Evolutionary conservation across 2,888 invertebrate species (phyloP), one percentile per base, ranked within the genome.

Genomic region (Leptinotarsa juncta): DNA sequence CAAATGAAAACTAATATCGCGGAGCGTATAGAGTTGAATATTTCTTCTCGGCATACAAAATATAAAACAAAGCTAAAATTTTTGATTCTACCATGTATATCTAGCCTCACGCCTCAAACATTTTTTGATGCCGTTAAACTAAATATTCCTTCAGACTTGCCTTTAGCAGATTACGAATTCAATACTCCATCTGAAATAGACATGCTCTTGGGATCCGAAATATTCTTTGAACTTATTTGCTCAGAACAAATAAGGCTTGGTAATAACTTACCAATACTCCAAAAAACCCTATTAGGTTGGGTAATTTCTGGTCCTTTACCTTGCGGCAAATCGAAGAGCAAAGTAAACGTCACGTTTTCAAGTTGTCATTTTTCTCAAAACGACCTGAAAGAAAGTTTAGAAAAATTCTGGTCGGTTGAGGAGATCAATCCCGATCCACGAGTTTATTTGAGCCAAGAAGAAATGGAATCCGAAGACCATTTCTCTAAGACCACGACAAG

Each of bases 381-480:
- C 18, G 18, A 55, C 55, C 18, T 55, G 55, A 55, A 55, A 55
- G 55, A 55, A 55, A 55, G 55, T 18, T 55, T 55, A 14, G 55
- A 55, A 55, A 55, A 55, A 20, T 4, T 70, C 32, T 70, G 32
- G 70, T 32, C 16, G 26, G 53, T 70, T 18, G 70, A 70, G 32
- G 57, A 70, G 42, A 26, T 70, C 5, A 42, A 3, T 70, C 32
- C 16, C 70, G 20, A 67, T 18, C n/a, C 23, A 18, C 66, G 2
- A 66, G 16, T n/a, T 32, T 18, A 26, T 42, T 48, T 60, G 49
- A 50, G 55, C 10, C 7, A 55, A 10, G 76, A 77, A 7, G 80
- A 82, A 73, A 48, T 65, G 48, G 67, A 50, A 20, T 82, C 79
- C 70, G 81, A 81, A 65, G 57, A 77, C 3, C 77, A 78, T 72